These are phyloP conservation scores for Dasysyrphus albostriatus DNA, from an alignment of 2,888 invertebrate species.

Conservation along the genomic window DNA sequence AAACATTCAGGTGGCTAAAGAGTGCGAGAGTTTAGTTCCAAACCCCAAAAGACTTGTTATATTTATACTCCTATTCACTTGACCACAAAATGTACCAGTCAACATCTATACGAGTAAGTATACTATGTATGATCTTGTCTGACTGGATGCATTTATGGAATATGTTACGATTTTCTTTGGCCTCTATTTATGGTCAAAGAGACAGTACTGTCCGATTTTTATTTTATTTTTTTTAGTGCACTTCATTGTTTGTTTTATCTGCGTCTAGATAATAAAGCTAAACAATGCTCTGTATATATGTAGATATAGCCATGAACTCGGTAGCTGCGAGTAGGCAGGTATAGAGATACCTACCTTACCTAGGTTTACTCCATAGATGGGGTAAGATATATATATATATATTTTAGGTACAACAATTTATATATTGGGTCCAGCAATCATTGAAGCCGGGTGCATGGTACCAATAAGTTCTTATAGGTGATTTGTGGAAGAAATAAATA, in stretches of 20 bases:
- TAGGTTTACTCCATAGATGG: conserved; percentile 56
- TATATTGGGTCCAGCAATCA: conserved; percentile 51
- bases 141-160: conserved; percentile 26
- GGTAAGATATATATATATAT: conserved; percentile 49
- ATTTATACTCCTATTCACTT: conserved; percentile 46
- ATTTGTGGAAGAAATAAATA: conserved; percentile 53
- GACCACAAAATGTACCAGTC: conserved; percentile 53
- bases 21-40: conserved; percentile 19
- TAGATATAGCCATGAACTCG: conserved; percentile 62
- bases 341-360: background rate
- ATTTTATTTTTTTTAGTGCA: conserved; percentile 43
- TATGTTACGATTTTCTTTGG: conserved; percentile 41
- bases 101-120: background rate
- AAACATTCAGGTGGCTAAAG: conserved; percentile 27
- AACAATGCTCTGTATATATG: background rate
- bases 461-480: conserved; percentile 69
- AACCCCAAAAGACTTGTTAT: conserved; percentile 7
- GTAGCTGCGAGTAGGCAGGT: conserved; percentile 42
- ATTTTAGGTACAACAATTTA: conserved; percentile 13
- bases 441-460: conserved; percentile 24
- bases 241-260: conserved; percentile 72
- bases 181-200: conserved; percentile 47
- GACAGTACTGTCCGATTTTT: conserved; percentile 39
- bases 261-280: conserved; percentile 55
- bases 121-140: background rate